Conservation (phyloP, 2,113 vertebrate genomes). For the Myotis lucifugus region DNA sequence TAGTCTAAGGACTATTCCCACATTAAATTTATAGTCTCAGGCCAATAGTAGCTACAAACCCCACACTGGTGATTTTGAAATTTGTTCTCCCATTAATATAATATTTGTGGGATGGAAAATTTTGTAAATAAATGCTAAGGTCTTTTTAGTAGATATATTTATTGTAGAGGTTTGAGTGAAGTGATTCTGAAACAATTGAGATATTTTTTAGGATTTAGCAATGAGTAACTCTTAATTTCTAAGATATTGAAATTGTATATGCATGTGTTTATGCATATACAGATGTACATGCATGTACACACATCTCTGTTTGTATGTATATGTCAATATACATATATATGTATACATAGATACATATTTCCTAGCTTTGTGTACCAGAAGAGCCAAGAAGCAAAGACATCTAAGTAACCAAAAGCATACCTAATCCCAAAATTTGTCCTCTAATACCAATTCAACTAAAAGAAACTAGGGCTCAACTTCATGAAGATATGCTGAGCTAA, state of each 20-base stretch:
- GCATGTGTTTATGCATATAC: background rate
- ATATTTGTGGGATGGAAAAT: background rate
- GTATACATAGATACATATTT: background rate
- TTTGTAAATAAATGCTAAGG: background rate
- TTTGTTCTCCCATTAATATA: conserved; percentile 3
- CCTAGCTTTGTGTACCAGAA: background rate
- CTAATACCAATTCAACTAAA: background rate
- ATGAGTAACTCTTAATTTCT: background rate
- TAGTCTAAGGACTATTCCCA: background rate
- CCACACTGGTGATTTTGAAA: background rate
- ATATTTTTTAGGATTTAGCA: background rate
- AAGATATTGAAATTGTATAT: background rate
- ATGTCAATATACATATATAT: background rate
- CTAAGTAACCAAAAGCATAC: background rate
- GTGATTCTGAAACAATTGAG: background rate
- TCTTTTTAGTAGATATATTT: background rate
- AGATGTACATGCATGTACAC: background rate
- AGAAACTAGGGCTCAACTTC: background rate
- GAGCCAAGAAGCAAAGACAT: background rate
- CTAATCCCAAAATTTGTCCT: background rate
- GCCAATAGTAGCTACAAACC: background rate
- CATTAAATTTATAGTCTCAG: background rate
- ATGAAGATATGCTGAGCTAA: background rate
- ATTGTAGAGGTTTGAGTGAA: background rate
- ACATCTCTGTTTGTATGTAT: background rate